Conservation (phyloP, 2,113 vertebrate species). For the Ophthalmotilapia sp. region DNA sequence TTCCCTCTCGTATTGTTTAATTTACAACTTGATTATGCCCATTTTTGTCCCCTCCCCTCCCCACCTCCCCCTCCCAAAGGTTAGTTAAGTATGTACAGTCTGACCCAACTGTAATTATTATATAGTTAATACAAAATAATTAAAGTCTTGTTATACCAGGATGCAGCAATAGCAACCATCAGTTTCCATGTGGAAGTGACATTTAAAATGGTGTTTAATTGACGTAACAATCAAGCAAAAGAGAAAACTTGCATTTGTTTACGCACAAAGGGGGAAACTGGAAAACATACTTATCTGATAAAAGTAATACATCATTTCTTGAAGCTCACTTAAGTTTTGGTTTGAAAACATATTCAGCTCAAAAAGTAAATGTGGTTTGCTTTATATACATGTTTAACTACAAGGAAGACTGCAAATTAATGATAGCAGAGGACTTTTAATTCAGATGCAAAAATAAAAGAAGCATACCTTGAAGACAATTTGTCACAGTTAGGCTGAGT, state of each 20-base stretch:
- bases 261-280: not conserved
- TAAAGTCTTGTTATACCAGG: not conserved
- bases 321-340: not conserved
- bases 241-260: not conserved
- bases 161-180: not conserved
- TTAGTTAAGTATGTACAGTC: not conserved
- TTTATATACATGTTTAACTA: not conserved
- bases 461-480: not conserved
- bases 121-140: not conserved
- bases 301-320: not conserved
- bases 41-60: not conserved
- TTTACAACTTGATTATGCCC: not conserved
- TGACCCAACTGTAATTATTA: not conserved
- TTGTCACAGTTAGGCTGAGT: not conserved
- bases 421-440: not conserved
- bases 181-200: not conserved
- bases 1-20: not conserved
- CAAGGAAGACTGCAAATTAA: not conserved
- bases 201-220: not conserved
- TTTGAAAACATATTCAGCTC: not conserved
- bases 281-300: not conserved
- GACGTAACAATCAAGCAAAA: not conserved
- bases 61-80: not conserved
- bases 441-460: not conserved
- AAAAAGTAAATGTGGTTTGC: not conserved